Evolutionary conservation across 2,113 vertebrate genomes (phyloP).

Genomic region (Willisornis vidua): DNA sequence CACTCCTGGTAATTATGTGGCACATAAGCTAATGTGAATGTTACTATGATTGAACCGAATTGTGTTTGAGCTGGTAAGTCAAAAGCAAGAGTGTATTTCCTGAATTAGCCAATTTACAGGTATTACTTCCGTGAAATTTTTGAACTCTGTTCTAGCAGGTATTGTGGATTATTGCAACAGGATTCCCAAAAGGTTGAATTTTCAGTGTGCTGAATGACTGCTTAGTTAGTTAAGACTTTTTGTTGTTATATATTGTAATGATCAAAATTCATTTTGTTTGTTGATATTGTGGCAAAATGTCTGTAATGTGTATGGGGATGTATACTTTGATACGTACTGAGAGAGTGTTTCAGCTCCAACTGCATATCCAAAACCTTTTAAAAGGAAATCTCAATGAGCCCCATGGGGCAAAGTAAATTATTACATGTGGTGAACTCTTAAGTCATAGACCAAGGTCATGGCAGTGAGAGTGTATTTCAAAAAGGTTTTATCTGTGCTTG

Average conservation of each 20-base stretch:
- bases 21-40: not conserved
- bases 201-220: not conserved
- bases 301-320: not conserved
- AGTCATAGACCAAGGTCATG: slow-evolving; percentile 75
- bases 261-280: not conserved
- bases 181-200: not conserved
- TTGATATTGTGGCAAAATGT: not conserved
- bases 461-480: slow-evolving; percentile 70
- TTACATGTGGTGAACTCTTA: slow-evolving; percentile 74
- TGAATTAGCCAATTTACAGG: not conserved
- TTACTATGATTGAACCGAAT: not conserved
- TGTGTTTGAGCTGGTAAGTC: not conserved
- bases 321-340: not conserved
- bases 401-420: slow-evolving; percentile 70
- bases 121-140: not conserved
- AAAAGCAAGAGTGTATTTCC: not conserved
- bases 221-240: not conserved
- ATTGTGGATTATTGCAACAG: not conserved
- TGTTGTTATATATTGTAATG: not conserved
- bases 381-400: slow-evolving; percentile 68
- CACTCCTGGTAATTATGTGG: not conserved
- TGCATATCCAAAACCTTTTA: slow-evolving; percentile 61
- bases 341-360: slow-evolving; percentile 19
- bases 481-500: slow-evolving; percentile 75
- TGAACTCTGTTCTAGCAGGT: not conserved